Evolutionary conservation across 2,888 invertebrate genomes (phyloP), one percentile per base, ranked within the genome.

Genomic region (Parasteatoda lunata): DNA sequence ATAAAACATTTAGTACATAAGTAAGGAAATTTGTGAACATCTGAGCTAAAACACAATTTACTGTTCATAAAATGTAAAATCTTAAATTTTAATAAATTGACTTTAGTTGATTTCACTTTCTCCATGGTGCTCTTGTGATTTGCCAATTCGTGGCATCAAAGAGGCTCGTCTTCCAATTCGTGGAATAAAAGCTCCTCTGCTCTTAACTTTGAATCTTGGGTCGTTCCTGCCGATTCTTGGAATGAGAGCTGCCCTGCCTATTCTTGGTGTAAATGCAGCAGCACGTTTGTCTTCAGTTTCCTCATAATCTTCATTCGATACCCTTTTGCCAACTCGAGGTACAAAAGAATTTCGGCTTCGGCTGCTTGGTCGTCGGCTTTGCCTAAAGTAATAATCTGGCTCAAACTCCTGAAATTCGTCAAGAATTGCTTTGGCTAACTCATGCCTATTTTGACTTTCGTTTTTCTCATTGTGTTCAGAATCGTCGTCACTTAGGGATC

Each of bases 261-360:
- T 84, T 48, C 89, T 73, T n/a, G 89, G 89, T 4, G 72, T 83
- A 68, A 89, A 87, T 11, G 77, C 78, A 54, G 68, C 15, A 6
- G 69, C 73, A 15, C 78, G 66, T 30, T 81, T 81, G 51, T 13
- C 66, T 47, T 54, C 66, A 8, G 78, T 30, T 5, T 54, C 72
- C 3, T 80, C 85, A 4, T 54, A 7, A 13, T 52, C 52, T 11
- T 64, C 54, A 0, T 81, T 68, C 9, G 66, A 77, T 9, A 77
- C 45, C 59, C 86, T 89, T 66, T 88, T 89, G 9, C 88, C 88
- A n/a, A 88, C 75, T n/a, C 89, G 51, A 4, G 83, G 87, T 9
- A 83, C 64, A 30, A 82, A 77, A 9, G 72, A 48, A n/a, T 64
- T 83, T 52, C 85, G 79, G 73, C 88, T 89, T 51, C 81, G 81